phyloP scores from a whole-genome alignment of 2,888 invertebrate species.

The Cerastoderma edule region DNA sequence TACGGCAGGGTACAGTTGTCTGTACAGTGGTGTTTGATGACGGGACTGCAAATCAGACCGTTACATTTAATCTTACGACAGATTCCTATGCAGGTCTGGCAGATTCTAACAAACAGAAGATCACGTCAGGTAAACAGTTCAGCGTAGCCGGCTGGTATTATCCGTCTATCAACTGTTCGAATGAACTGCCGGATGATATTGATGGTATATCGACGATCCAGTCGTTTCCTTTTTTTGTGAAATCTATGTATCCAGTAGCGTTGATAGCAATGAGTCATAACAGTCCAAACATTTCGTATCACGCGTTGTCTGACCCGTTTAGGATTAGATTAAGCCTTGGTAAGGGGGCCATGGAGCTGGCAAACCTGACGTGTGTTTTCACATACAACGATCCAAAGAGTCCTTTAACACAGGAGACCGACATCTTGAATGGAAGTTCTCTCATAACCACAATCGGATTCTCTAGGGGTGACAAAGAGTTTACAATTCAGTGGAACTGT shows the following conservation, averaged over 20 bases:
- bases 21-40: background rate
- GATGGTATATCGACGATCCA: slow-evolving; percentile 13
- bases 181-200: slow-evolving; percentile 16
- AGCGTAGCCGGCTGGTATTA: slow-evolving; percentile 21
- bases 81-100: background rate
- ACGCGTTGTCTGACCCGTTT: background rate
- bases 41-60: background rate
- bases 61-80: background rate
- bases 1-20: background rate
- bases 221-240: background rate
- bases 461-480: background rate
- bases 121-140: background rate
- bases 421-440: slow-evolving; percentile 1
- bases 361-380: slow-evolving; percentile 22
- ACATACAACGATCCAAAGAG: slow-evolving; percentile 6
- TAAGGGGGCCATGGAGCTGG: no score
- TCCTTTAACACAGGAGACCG: background rate
- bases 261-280: slow-evolving; percentile 1
- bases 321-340: background rate
- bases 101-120: background rate
- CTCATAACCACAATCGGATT: background rate
- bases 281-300: slow-evolving; percentile 8
- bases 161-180: slow-evolving; percentile 2
- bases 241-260: slow-evolving; percentile 18
- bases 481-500: slow-evolving; percentile 16